Evolutionary conservation across 2,888 invertebrate species (phyloP), one percentile per base, ranked within the genome.

Genomic region (Azorinus chamasolen): DNA sequence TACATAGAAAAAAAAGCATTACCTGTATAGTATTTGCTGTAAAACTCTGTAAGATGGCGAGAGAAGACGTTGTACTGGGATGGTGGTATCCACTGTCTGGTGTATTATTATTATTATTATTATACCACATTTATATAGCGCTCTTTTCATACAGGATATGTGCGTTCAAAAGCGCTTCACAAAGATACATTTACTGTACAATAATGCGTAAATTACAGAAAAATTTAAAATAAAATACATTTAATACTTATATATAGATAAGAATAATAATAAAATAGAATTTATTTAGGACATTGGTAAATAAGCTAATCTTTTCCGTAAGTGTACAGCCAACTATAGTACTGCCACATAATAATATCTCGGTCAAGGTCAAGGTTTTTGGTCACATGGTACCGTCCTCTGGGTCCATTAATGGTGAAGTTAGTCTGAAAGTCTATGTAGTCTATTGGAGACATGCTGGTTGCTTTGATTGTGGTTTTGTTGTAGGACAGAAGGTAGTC

Each of bases 81-180:
- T 5, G 72, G 45, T 18, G 83, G 71, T 10, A 86, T 72, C 86
- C 86, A 83, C 48, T 74, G 68, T n/a, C 43, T 48, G 2, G 81
- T 69, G 20, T n/a, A n/a, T n/a, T n/a, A n/a, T n/a, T n/a, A n/a
- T n/a, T n/a, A n/a, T n/a, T n/a, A n/a, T n/a, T n/a, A n/a, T n/a
- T n/a, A n/a, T n/a, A n/a, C n/a, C n/a, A n/a, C n/a, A n/a, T n/a
- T n/a, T n/a, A n/a, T n/a, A n/a, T n/a, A n/a, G n/a, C n/a, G n/a
- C n/a, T n/a, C n/a, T n/a, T n/a, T n/a, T n/a, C n/a, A n/a, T n/a
- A n/a, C n/a, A n/a, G n/a, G n/a, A n/a, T n/a, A n/a, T n/a, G n/a
- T n/a, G n/a, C n/a, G n/a, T n/a, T n/a, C n/a, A n/a, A n/a, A n/a
- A n/a, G n/a, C n/a, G n/a, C n/a, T n/a, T n/a, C n/a, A n/a, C n/a